Evolutionary conservation across 2,888 invertebrate genomes (phyloP).

Genomic region (Megamerina dolium): DNA sequence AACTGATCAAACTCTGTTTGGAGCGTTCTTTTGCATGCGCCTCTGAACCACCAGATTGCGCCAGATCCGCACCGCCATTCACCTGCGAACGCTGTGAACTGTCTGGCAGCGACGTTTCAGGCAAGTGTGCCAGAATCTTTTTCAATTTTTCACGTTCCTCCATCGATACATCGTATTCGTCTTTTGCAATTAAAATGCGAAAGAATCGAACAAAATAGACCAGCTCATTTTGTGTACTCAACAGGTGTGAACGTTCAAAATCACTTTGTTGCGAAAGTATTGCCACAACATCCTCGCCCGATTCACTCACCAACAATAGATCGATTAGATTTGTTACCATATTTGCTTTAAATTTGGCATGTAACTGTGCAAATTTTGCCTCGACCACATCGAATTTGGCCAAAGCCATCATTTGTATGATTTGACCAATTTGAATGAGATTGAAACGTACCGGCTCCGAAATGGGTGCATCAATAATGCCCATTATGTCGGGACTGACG

Average conservation of each 20-base stretch:
- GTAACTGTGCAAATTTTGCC: conserved; percentile 66
- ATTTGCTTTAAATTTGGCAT: conserved; percentile 72
- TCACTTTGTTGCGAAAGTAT: conserved; percentile 52
- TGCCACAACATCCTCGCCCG: conserved; percentile 47
- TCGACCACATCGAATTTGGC: conserved; percentile 78
- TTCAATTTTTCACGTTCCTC: conserved; percentile 50
- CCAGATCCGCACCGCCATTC: conserved; percentile 5
- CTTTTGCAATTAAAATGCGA: conserved; percentile 49
- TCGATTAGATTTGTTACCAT: conserved; percentile 75
- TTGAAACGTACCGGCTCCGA: conserved; percentile 87
- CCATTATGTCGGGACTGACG: conserved; percentile 91
- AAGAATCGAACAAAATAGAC: conserved; percentile 56
- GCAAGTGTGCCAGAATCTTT: conserved; percentile 51
- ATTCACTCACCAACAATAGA: conserved; percentile 50
- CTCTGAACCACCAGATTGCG: no score
- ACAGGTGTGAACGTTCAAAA: conserved; percentile 58
- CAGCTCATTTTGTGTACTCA: conserved; percentile 64
- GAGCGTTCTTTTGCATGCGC: conserved; percentile 20
- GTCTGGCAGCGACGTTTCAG: conserved; percentile 34
- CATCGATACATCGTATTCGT: conserved; percentile 36
- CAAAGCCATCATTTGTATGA: conserved; percentile 84
- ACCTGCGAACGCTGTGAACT: conserved; percentile 1
- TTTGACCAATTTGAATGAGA: conserved; percentile 84
- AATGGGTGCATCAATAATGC: conserved; percentile 87
- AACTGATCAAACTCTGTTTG: conserved; percentile 39